phyloP scores from a whole-genome alignment of 2,113 vertebrate genomes.

The Myrmecobius fasciatus region DNA sequence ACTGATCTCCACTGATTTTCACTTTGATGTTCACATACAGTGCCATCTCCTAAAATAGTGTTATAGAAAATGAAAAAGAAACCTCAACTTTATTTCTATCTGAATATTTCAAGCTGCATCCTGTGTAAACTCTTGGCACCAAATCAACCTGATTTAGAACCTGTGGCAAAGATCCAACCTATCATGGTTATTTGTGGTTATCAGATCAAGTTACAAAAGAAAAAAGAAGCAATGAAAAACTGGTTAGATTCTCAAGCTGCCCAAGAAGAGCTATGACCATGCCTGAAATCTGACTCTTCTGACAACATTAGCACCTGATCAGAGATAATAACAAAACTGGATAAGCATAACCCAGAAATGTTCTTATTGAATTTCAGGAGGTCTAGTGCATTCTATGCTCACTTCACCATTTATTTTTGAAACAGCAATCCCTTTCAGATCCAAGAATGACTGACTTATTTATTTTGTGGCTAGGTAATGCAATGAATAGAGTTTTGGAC shows the following conservation, averaged over 20 bases:
- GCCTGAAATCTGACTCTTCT: conserved; percentile 67
- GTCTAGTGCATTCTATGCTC: conserved; percentile 57
- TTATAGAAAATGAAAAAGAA: conserved; percentile 56
- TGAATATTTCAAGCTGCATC: conserved; percentile 72
- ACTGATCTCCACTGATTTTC: conserved; percentile 30
- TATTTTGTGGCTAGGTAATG: not conserved
- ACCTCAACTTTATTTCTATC: conserved; percentile 11
- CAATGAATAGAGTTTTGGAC: not conserved
- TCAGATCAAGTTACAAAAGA: conserved; percentile 70
- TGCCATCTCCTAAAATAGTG: conserved; percentile 44
- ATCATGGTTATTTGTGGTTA: conserved; percentile 65
- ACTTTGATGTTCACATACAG: conserved; percentile 56
- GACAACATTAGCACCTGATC: conserved; percentile 73
- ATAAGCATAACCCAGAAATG: conserved; percentile 49
- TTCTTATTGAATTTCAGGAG: conserved; percentile 43
- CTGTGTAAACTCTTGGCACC: conserved; percentile 64
- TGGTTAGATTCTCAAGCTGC: conserved; percentile 73
- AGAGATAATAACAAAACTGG: conserved; percentile 58
- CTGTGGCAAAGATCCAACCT: conserved; percentile 65
- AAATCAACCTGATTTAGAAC: conserved; percentile 69
- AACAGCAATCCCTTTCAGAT: conserved; percentile 67
- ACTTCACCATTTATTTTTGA: conserved; percentile 45
- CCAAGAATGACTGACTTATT: conserved; percentile 65
- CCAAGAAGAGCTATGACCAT: conserved; percentile 51
- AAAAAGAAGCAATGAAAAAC: conserved; percentile 68